These are phyloP conservation scores for Stenolophus ochropezus DNA, from an alignment of 2,888 invertebrate species.

Conservation along the genomic window DNA sequence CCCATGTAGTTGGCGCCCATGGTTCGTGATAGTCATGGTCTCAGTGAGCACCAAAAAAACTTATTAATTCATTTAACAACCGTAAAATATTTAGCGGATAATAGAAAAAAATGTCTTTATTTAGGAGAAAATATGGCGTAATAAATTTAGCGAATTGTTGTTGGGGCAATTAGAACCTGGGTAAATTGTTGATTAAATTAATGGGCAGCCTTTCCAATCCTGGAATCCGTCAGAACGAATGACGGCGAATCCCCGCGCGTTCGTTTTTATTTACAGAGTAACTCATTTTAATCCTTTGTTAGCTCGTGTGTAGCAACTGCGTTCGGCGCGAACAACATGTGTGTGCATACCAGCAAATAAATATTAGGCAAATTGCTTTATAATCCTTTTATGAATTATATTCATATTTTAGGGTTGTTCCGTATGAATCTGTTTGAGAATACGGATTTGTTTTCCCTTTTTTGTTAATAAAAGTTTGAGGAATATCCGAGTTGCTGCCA, in stretches of 20 bases:
- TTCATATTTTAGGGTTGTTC: slow-evolving; percentile 40
- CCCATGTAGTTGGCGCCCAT: too few relatives aligned
- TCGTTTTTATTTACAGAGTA: slow-evolving; percentile 47
- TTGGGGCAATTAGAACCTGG: not conserved
- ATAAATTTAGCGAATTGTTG: not conserved
- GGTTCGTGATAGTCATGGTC: too few relatives aligned
- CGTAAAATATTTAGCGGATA: too few relatives aligned
- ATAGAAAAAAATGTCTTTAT: too few relatives aligned
- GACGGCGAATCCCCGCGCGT: not conserved
- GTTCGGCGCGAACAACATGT: slow-evolving; percentile 33
- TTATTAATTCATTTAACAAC: too few relatives aligned
- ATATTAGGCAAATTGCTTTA: slow-evolving; percentile 55
- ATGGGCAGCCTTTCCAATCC: not conserved
- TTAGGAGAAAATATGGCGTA: too few relatives aligned
- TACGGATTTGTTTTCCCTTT: slow-evolving; percentile 22
- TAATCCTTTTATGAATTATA: slow-evolving; percentile 55
- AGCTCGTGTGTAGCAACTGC: slow-evolving; percentile 48
- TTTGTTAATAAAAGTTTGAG: slow-evolving; percentile 17
- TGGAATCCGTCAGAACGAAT: slow-evolving; percentile 10
- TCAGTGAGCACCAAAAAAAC: too few relatives aligned
- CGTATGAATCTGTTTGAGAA: not conserved
- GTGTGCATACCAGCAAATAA: slow-evolving; percentile 48
- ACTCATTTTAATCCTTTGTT: slow-evolving; percentile 57
- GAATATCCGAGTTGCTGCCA: not conserved
- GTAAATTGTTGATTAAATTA: slow-evolving; percentile 26